phyloP scores from a whole-genome alignment of 2,797 vertebrate genomes.

The Coranthus polyacanthus region DNA sequence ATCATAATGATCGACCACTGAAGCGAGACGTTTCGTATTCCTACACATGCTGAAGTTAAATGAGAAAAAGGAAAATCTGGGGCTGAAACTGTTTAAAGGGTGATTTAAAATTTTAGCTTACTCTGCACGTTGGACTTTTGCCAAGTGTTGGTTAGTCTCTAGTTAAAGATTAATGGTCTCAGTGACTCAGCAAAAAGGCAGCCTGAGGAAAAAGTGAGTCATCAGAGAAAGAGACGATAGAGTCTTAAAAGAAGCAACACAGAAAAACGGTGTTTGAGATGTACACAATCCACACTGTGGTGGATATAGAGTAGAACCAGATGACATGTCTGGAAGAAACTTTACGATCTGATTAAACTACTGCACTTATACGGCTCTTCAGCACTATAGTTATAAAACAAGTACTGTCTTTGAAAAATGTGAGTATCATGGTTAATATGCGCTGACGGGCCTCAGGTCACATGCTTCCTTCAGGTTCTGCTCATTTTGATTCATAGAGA shows the following conservation, averaged over 20 bases:
- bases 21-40: neutral
- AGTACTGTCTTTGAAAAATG: neutral
- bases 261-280: neutral
- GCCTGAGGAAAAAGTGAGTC: slow-evolving; percentile 39
- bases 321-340: neutral
- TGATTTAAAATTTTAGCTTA: slow-evolving; percentile 14
- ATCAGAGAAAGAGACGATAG: slow-evolving; percentile 24
- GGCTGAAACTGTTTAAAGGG: slow-evolving; percentile 25
- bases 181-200: slow-evolving; percentile 71
- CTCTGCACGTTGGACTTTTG: slow-evolving; percentile 24
- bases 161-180: slow-evolving; percentile 72
- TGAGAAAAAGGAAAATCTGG: neutral
- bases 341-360: too few relatives aligned
- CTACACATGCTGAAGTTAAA: neutral
- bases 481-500: too few relatives aligned
- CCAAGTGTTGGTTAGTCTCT: slow-evolving; percentile 36
- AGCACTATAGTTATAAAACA: neutral
- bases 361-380: too few relatives aligned
- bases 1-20: neutral
- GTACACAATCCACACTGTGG: too few relatives aligned
- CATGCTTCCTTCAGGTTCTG: slow-evolving; percentile 13
- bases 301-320: too few relatives aligned
- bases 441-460: neutral
- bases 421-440: too few relatives aligned
- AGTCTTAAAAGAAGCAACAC: slow-evolving; percentile 13